These are phyloP conservation scores for Rutpela maculata DNA, from an alignment of 2,888 invertebrate species.

Conservation along the genomic window DNA sequence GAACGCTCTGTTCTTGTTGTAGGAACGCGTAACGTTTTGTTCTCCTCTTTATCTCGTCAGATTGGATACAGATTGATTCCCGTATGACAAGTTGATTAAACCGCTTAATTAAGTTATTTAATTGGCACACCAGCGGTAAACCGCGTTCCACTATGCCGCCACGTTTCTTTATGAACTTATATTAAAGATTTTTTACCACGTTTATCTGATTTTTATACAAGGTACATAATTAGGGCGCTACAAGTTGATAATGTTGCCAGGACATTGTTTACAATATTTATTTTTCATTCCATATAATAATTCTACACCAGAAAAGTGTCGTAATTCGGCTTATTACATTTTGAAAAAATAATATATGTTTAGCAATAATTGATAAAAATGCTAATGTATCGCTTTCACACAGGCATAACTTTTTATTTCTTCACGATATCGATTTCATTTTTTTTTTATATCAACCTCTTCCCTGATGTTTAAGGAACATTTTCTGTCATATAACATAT, in stretches of 20 bases:
- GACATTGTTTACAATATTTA: neutral
- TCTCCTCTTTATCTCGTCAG: constrained; percentile 64
- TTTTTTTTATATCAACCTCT: too few relatives aligned
- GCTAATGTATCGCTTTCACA: too few relatives aligned
- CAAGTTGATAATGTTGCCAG: neutral
- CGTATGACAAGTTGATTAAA: constrained; percentile 77
- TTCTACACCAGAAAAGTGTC: too few relatives aligned
- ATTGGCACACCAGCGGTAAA: constrained; percentile 72
- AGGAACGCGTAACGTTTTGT: constrained; percentile 60
- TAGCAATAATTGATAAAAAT: too few relatives aligned
- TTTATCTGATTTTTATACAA: constrained; percentile 46
- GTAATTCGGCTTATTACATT: too few relatives aligned
- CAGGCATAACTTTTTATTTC: too few relatives aligned
- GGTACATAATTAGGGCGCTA: neutral
- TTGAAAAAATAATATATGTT: too few relatives aligned
- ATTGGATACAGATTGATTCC: constrained; percentile 69
- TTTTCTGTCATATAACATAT: too few relatives aligned
- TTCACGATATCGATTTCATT: too few relatives aligned
- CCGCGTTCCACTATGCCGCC: constrained; percentile 60
- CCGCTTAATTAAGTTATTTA: constrained; percentile 78
- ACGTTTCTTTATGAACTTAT: constrained; percentile 50
- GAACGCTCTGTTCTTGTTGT: constrained; percentile 43
- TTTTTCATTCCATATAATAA: too few relatives aligned
- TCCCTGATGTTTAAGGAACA: too few relatives aligned
- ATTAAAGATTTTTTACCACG: constrained; percentile 50